Evolutionary conservation across 2,888 invertebrate species (phyloP), one percentile per base, ranked within the genome.

Genomic region (Rhamphomyia laevipes): DNA sequence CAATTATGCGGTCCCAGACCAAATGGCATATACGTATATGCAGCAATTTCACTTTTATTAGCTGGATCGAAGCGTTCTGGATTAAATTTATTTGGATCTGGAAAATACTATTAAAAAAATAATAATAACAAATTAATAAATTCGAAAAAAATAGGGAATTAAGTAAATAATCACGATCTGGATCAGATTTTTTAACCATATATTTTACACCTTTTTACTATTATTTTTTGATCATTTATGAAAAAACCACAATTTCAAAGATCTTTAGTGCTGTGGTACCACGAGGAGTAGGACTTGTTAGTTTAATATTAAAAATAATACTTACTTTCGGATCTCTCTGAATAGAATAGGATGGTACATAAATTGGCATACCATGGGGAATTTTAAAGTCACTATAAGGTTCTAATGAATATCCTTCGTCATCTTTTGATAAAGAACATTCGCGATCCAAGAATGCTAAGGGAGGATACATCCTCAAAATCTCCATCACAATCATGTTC

Each of bases 401-500:
- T 12, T 57, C 53, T 21, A 70, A 45, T 0, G 63, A 59, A 37
- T 63, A 67, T 0, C 53, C 57, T 1, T 52, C 46, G 3, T 57
- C 55, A 5, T 46, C 53, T 12, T 50, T 43, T 0, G 51, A 13
- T 11, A 58, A 51, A 6, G 63, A 64, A 47, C 68, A 70, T 35
- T 62, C 58, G 11, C 71, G 60, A 54, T 71, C 70, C 23, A 71
- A 51, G 49, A 68, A 65, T 3, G 71, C 67, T 6, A 70, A 43
- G 0, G 66, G 60, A 1, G 71, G 71, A 58, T 71, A 71, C 46
- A 70, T 52, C 3, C 71, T 61, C 33, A 70, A 52, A 11, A 63
- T 61, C 53, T 71, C 71, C 35, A 55, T 55, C 16, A 63, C 55
- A 21, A 61, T 67, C 71, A 68, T 70, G 49, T 74, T 69, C 56